Evolutionary conservation across 2,888 invertebrate genomes (phyloP).

Genomic region (Epiblema foenella): DNA sequence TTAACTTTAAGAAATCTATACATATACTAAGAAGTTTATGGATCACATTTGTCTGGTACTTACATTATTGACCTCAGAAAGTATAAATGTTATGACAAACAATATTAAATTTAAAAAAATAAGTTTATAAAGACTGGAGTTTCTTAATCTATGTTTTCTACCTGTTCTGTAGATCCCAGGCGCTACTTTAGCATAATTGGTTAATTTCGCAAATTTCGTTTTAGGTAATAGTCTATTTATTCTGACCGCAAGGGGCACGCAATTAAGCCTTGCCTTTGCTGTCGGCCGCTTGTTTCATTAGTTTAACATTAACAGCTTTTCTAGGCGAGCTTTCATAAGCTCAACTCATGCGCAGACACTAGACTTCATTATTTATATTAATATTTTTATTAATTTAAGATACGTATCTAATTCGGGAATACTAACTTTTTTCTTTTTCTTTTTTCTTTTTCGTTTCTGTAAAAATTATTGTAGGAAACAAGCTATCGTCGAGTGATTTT

Average conservation of each 20-base stretch:
- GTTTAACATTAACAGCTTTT: conserved; percentile 25
- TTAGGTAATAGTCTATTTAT: conserved; percentile 34
- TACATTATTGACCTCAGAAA: no score
- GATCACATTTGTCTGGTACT: no score
- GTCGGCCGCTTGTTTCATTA: conserved; percentile 28
- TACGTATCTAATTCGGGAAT: no score
- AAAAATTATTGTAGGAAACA: no score
- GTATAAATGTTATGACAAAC: no score
- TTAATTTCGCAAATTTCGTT: conserved; percentile 30
- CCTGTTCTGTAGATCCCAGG: neutral
- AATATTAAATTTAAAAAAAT: no score
- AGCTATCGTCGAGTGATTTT: no score
- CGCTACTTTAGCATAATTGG: conserved; percentile 25
- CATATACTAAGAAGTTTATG: no score
- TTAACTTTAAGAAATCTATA: no score
- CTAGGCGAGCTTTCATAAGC: conserved; percentile 27
- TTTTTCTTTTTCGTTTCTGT: no score
- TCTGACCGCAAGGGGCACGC: conserved; percentile 28
- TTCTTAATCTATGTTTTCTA: neutral
- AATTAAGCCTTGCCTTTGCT: conserved; percentile 32
- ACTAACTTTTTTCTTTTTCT: no score
- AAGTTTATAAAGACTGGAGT: neutral
- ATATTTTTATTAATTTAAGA: no score
- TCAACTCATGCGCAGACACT: neutral
- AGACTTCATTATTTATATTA: conserved; percentile 1